Base-by-base conservation (phyloP, 2,797 vertebrate genomes). In the Melanotaenia boesemani region DNA sequence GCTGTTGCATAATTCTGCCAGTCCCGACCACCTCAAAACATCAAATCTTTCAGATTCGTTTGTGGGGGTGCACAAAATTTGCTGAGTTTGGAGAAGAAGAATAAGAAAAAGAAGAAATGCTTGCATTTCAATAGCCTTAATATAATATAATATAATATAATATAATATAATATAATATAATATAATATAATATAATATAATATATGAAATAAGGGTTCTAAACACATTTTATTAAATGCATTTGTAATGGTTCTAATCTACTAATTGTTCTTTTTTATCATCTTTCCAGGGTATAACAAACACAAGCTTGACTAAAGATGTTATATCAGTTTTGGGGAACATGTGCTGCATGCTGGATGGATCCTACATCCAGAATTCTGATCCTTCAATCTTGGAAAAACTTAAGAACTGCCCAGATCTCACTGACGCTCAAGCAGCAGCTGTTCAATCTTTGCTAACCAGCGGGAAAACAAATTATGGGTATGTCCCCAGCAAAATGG, bases 261-360 rank as follows among this genome's bases (percentile, higher is more conserved):
- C 26, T 20, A 24, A 39, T 3, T 22, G 30, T 24, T 36, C 11
- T 74, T 0, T 56, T 28, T 37, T 7, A 44, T 50, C 22, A 0
- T 46, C 54, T 62, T 76, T 1, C 58, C 61, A 95, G 94, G 78
- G 77, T 1, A 90, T 95, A 77, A 89, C 85, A 3, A 88, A 12
- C 54, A 83, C 79, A 1, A 85, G 0, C n/a, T 46, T 95, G 81
- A 93, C 72, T 4, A n/a, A 6, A 4, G 79, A 81, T 0, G 77
- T 88, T 2, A 18, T 94, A 39, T 34, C 62, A 0, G 89, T 95
- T 62, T 39, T 95, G 81, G 94, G 94, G 16, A 92, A 88, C 85
- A 94, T 95, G 94, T 87, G 87, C 76, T 95, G 95, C 84, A 59
- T 37, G 18, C 50, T 95, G 58, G 64, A 85, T 1, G 52, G 63